Conservation (phyloP, 2,113 vertebrate species). For the Delphinapterus leucas region DNA sequence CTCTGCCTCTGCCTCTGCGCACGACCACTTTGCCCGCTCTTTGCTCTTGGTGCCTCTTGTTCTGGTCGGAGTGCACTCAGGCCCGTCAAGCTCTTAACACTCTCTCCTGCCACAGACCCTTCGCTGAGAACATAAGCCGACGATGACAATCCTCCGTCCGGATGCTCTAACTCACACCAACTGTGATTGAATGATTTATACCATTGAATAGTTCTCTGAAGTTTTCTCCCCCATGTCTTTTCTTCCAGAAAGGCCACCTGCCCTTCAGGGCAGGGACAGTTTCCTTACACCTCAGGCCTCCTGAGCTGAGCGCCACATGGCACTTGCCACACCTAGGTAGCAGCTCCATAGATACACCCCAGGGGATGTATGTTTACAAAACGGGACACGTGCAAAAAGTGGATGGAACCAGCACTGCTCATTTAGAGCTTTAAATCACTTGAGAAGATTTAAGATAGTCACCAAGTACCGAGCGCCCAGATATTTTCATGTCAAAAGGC, state of each 20-base stretch:
- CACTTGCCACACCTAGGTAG: not conserved
- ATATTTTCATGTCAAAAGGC: not conserved
- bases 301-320: not conserved
- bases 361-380: not conserved
- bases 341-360: not conserved
- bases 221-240: not conserved
- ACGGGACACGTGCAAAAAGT: not conserved
- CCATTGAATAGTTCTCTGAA: not conserved
- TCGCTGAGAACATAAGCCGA: fast-evolving
- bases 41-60: not conserved
- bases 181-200: not conserved
- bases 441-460: not conserved
- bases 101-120: not conserved
- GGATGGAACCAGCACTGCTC: not conserved
- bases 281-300: not conserved
- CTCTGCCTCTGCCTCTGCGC: too few species aligned
- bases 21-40: not conserved
- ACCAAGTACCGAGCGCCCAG: not conserved
- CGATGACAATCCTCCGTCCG: not conserved
- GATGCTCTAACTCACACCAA: too few species aligned
- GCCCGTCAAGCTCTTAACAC: not conserved
- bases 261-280: not conserved
- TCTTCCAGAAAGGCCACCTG: not conserved
- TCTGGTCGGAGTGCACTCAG: not conserved
- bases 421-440: not conserved